phyloP scores from a whole-genome alignment of 2,888 invertebrate species.

The Campoplex nolae region DNA sequence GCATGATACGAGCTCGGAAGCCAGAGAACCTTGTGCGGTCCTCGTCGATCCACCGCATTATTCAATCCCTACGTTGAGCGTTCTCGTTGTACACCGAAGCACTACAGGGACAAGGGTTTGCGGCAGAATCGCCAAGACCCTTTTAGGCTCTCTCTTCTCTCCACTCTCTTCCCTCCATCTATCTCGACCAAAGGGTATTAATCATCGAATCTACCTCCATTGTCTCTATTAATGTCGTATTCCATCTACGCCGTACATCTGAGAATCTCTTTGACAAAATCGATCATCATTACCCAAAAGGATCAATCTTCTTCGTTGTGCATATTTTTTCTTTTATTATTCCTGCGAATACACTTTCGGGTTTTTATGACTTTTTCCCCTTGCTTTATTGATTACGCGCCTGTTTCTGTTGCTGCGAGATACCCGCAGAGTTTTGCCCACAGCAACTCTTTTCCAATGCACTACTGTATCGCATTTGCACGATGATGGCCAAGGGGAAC shows the following conservation, averaged over 20 bases:
- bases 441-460: too few relatives aligned
- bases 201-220: conserved; percentile 2
- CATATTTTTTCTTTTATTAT: neutral
- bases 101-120: conserved; percentile 19
- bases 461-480: too few relatives aligned
- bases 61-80: conserved; percentile 62
- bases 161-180: conserved; percentile 1
- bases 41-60: conserved; percentile 59
- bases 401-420: too few relatives aligned
- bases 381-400: too few relatives aligned
- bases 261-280: neutral
- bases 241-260: neutral
- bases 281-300: neutral
- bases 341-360: too few relatives aligned
- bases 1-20: conserved; percentile 38
- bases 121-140: conserved; percentile 16
- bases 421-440: too few relatives aligned
- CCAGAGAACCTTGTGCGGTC: conserved; percentile 44
- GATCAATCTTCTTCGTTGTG: neutral
- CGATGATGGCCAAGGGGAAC: too few relatives aligned
- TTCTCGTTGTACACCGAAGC: conserved; percentile 27
- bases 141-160: neutral
- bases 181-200: conserved; percentile 14
- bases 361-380: too few relatives aligned
- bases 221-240: conserved; percentile 17